These are phyloP conservation scores for Mythimna lalbum DNA, from an alignment of 2,888 invertebrate species.

Conservation along the genomic window DNA sequence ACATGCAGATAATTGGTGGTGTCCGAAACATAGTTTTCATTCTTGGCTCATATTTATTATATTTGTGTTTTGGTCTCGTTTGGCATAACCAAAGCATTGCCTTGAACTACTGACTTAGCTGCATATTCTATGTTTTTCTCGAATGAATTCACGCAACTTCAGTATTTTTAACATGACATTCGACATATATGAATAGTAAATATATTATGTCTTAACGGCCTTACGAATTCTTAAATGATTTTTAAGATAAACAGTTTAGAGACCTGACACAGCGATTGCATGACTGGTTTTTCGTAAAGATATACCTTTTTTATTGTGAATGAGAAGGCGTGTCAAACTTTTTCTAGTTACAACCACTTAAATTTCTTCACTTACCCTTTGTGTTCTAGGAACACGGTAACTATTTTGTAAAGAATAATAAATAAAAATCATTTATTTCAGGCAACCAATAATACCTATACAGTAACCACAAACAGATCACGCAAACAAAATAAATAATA, in stretches of 20 bases:
- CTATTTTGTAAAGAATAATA: too few relatives aligned
- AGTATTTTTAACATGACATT: conserved; percentile 24
- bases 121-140: conserved; percentile 18
- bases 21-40: not conserved
- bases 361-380: too few relatives aligned
- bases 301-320: too few relatives aligned
- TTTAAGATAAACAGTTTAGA: conserved; percentile 13
- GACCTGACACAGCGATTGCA: not conserved
- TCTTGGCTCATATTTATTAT: not conserved
- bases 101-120: conserved; percentile 38
- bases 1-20: conserved; percentile 47
- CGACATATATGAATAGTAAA: conserved; percentile 33
- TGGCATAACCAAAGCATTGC: conserved; percentile 11
- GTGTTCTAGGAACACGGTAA: too few relatives aligned
- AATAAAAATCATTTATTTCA: too few relatives aligned
- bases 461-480: too few relatives aligned
- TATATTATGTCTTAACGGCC: conserved; percentile 9
- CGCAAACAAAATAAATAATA: too few relatives aligned
- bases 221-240: conserved; percentile 5
- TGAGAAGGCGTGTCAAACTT: too few relatives aligned
- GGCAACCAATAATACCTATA: too few relatives aligned
- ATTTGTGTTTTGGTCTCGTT: conserved; percentile 10
- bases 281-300: conserved; percentile 2
- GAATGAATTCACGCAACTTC: conserved; percentile 27
- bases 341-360: too few relatives aligned